Evolutionary conservation across 2,888 invertebrate genomes (phyloP).

Genomic region (Melipona beecheii): DNA sequence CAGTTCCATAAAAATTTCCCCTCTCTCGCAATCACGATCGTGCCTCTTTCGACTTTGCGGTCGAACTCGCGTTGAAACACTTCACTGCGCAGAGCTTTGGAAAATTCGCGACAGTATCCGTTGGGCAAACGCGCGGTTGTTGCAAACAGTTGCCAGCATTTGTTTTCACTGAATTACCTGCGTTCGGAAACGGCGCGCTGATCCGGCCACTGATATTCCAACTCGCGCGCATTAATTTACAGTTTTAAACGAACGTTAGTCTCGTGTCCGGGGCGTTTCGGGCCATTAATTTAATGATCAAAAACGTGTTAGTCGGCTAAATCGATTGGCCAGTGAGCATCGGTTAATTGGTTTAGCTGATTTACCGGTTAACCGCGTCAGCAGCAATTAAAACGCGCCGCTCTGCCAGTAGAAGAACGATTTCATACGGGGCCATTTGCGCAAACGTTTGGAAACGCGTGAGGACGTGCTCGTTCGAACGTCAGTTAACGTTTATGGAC

Average conservation of each 20-base stretch:
- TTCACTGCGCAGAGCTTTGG: too few relatives aligned
- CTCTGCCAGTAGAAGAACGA: conserved; percentile 17
- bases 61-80: too few relatives aligned
- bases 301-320: conserved; percentile 50
- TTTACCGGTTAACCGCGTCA: conserved; percentile 43
- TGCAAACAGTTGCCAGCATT: not conserved
- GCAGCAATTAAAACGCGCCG: conserved; percentile 42
- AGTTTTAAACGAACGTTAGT: conserved; percentile 34
- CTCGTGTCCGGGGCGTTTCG: conserved; percentile 11
- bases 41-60: too few relatives aligned
- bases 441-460: not conserved
- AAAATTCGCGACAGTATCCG: too few relatives aligned
- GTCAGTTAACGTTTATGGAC: not conserved
- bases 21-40: too few relatives aligned
- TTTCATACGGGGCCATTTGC: not conserved
- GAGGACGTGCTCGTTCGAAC: not conserved
- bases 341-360: conserved; percentile 41
- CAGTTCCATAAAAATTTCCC: too few relatives aligned
- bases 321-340: conserved; percentile 45
- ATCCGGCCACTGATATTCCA: not conserved
- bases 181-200: not conserved
- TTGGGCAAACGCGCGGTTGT: too few relatives aligned
- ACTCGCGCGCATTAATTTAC: not conserved
- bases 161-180: not conserved
- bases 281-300: conserved; percentile 44